These are phyloP conservation scores for Oreochromis niloticus DNA, from an alignment of 2,113 vertebrate genomes.

Conservation along the genomic window DNA sequence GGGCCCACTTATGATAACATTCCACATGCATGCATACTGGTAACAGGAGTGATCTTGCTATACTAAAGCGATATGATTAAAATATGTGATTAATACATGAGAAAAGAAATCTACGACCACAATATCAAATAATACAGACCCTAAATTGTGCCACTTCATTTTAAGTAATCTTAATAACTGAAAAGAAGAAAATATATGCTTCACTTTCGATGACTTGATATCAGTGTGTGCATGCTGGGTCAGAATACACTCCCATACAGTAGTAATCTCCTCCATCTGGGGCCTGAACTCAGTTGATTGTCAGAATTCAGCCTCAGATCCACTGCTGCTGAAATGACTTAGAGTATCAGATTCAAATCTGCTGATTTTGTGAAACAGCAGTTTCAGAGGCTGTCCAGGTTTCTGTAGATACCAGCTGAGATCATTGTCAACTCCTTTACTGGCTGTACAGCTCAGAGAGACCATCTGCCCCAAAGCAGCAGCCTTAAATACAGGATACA, in stretches of 20 bases:
- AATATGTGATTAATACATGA: too few species aligned
- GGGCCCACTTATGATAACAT: too few species aligned
- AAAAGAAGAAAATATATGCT: too few species aligned
- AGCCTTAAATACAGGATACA: not conserved
- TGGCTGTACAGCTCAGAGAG: not conserved
- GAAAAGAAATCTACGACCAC: too few species aligned
- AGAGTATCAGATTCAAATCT: not conserved
- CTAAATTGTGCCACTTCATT: too few species aligned
- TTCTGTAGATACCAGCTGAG: conserved; percentile 57
- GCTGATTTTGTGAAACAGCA: not conserved
- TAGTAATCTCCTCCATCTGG: conserved; percentile 52
- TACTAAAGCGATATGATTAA: too few species aligned
- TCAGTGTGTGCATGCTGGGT: conserved; percentile 23
- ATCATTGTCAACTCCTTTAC: not conserved
- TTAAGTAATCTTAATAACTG: too few species aligned
- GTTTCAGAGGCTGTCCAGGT: conserved; percentile 50
- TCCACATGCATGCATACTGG: too few species aligned
- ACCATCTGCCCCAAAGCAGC: not conserved
- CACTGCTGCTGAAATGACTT: conserved; percentile 48
- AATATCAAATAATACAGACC: too few species aligned
- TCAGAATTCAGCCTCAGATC: conserved; percentile 49
- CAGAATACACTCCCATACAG: not conserved
- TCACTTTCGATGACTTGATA: not conserved
- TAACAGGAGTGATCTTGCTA: too few species aligned
- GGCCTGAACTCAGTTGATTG: conserved; percentile 28